These are phyloP conservation scores for Nicator chloris DNA, from an alignment of 2,113 vertebrate genomes.

Conservation along the genomic window DNA sequence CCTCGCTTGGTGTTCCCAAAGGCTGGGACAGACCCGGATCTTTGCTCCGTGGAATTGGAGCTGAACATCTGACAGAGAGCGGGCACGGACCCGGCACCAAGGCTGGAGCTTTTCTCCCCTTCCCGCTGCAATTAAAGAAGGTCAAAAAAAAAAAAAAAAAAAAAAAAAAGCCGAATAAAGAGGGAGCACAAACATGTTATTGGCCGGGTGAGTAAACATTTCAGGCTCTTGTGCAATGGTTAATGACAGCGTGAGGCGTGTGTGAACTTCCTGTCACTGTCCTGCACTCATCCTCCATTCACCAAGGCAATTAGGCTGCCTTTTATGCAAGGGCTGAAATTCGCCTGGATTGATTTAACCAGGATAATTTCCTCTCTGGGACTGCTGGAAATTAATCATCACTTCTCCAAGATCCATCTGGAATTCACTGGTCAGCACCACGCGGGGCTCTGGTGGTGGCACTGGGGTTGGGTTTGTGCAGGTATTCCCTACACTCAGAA, in stretches of 20 bases:
- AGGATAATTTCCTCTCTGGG: slow-evolving; percentile 54
- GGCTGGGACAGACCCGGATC: fast-evolving
- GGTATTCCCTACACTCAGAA: not conserved
- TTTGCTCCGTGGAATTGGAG: fast-evolving
- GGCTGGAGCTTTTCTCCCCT: not conserved
- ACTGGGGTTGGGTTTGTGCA: not conserved
- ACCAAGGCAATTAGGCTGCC: slow-evolving; percentile 29
- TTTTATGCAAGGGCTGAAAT: slow-evolving; percentile 35
- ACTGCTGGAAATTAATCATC: slow-evolving; percentile 47
- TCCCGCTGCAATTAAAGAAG: not conserved
- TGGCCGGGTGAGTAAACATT: slow-evolving; percentile 47
- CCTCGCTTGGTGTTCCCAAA: not conserved
- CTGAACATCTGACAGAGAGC: fast-evolving
- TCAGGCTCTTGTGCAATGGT: slow-evolving; percentile 38
- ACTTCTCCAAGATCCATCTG: not conserved
- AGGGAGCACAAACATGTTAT: slow-evolving; percentile 50
- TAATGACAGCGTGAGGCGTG: slow-evolving; percentile 43
- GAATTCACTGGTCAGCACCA: slow-evolving; percentile 44
- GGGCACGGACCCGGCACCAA: fast-evolving
- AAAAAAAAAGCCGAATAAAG: not conserved
- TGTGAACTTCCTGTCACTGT: slow-evolving; percentile 49
- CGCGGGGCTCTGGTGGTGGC: not conserved
- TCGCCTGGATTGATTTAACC: slow-evolving; percentile 9
- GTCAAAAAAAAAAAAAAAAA: not conserved
- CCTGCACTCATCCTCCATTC: not conserved